Evolutionary conservation across 2,888 invertebrate species (phyloP), one percentile per base, ranked within the genome.

Genomic region (Branchellion lobata): DNA sequence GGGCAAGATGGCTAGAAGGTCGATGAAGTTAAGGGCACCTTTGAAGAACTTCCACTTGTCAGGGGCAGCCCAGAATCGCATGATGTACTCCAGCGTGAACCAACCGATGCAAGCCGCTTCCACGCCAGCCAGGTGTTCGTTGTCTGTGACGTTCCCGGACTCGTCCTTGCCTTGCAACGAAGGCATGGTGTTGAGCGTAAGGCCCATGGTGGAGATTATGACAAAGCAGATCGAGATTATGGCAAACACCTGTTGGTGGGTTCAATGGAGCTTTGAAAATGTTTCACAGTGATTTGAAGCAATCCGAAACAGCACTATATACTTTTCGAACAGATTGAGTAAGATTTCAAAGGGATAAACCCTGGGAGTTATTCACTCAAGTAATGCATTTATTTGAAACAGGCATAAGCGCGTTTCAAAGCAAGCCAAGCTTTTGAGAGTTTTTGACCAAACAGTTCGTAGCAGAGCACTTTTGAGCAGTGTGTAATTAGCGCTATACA

Each of bases 11-110:
- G 97, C 97, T 90, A 98, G 90, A 88, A 98, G 91, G 91, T 98
- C 97, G 90, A 98, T 98, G 86, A 97, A 92, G 90, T 98, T 98
- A 88, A 98, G 92, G 89, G 95, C 95, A 87, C 96, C 96, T 89
- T 98, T 97, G 91, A 97, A 95, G 91, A 98, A 98, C 90, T 96
- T 96, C 96, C 96, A 96, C 89, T 97, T 98, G 90, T 96, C 95
- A 88, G 98, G 98, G 97, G 92, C 86, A 94, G 91, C 87, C 93
- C 92, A 91, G 97, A 99, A 90, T 99, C 99, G 88, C 86, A 94
- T 91, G 87, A 93, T 92, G 91, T 97, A 99, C 90, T 99, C 99
- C 88, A 98, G 91, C 84, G 98, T 98, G 91, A 98, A 98, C 97
- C 97, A 98, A 85, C 96, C 95, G 90, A 98, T 98, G 91, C 97